Base-by-base conservation (phyloP, 1,140 invertebrate species). In the Drosophila bipectinata region DNA sequence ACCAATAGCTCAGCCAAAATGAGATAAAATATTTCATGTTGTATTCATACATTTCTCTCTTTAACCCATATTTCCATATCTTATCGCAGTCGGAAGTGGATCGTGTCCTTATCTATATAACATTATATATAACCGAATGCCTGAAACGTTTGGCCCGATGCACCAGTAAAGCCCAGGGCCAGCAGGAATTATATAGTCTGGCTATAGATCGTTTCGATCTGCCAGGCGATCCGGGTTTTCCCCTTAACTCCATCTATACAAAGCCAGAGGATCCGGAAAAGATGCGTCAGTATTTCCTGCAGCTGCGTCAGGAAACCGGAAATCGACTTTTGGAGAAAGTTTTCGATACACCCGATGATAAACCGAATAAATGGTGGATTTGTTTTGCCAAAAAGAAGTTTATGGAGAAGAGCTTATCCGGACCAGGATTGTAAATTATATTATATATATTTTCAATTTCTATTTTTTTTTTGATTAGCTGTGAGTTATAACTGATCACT, bases 321-420 rank as follows among this genome's bases (percentile, higher is more conserved):
- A 90, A 93, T 21, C 94, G 99, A 67, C 94, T 99, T 14, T 95
- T 96, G 92, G 98, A 99, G 58, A 97, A 96, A 93, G 98, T 98
- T 0, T 99, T 98, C 93, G 95, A 95, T 45, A 94, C 95, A 14
- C 95, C 97, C 64, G 97, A 98, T 92, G 97, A 97, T 1, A 98
- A 98, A 90, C 98, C 99, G 7, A 98, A 97, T 87, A 99, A 99
- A 93, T 99, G 99, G 99, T 99, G 99, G 99, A 93, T 99, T 21
- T 99, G 98, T 90, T 99, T 99, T 94, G 96, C 98, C 9, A 99
- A 99, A 91, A 98, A 98, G 94, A 99, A 98, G 93, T 99, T 99
- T 89, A 99, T 99, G 98, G 99, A 99, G 90, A 99, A 99, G 92
- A 98, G 97, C 30, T 92, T 99, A 1, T 78, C 91, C 3, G 87